Conservation (phyloP, 2,888 invertebrate genomes). For the Meloe dianella region DNA sequence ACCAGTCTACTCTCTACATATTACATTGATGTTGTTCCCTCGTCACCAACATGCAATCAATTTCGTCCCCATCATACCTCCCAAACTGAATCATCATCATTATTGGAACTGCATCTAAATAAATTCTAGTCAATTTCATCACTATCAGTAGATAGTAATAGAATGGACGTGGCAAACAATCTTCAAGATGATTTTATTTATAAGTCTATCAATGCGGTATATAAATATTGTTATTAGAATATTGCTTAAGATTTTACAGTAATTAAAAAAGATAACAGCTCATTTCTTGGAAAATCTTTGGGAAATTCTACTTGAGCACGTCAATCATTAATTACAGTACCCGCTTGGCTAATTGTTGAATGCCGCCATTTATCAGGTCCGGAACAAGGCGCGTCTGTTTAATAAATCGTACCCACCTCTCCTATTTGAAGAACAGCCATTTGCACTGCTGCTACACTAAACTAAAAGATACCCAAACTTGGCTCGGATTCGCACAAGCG, state of each 20-base stretch:
- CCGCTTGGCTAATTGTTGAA: slow-evolving; percentile 13
- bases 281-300: background rate
- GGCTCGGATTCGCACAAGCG: slow-evolving; percentile 2
- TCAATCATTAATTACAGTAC: slow-evolving; percentile 16
- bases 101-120: background rate
- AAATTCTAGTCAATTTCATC: background rate
- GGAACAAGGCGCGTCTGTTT: slow-evolving; percentile 11
- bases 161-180: background rate
- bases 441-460: background rate
- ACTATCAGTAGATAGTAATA: background rate
- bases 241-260: background rate
- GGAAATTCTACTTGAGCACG: background rate
- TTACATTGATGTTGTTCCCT: background rate
- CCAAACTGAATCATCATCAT: slow-evolving; percentile 1
- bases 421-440: background rate
- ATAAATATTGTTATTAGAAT: background rate
- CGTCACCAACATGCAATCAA: background rate
- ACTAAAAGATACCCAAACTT: background rate
- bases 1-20: background rate
- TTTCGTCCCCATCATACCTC: background rate
- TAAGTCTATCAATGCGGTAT: too few species aligned
- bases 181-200: too few species aligned
- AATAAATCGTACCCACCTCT: slow-evolving; percentile 11
- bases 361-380: slow-evolving; percentile 14
- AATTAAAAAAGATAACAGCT: background rate